Evolutionary conservation across 2,888 invertebrate species (phyloP).

Genomic region (Phasia obesa): DNA sequence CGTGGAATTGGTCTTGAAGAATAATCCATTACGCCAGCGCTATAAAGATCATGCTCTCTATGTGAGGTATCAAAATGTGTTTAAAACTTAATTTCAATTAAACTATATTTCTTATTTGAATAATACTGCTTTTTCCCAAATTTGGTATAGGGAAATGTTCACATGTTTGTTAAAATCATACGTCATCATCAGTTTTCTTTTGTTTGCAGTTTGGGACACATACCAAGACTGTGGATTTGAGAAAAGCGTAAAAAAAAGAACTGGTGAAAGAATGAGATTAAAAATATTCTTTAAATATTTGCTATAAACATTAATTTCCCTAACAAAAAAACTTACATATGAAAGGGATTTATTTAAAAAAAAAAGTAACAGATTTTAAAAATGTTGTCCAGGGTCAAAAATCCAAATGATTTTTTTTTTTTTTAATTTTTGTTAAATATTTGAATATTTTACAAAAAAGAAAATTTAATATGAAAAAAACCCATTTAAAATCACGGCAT

Average conservation of each 20-base stretch:
- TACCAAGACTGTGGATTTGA: slow-evolving; percentile 60
- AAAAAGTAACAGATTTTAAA: too few species aligned
- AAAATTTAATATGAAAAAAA: too few species aligned
- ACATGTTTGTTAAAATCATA: slow-evolving; percentile 21
- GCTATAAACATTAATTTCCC: too few species aligned
- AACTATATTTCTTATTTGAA: background rate
- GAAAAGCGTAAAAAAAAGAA: slow-evolving; percentile 33
- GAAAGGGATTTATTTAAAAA: too few species aligned
- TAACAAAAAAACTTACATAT: too few species aligned
- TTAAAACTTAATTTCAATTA: slow-evolving; percentile 47
- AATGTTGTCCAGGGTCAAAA: too few species aligned
- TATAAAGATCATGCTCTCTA: slow-evolving; percentile 90
- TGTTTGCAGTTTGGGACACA: slow-evolving; percentile 62
- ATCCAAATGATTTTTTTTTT: too few species aligned
- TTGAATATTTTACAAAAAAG: too few species aligned
- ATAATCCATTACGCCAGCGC: slow-evolving; percentile 87
- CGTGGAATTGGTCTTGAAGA: slow-evolving; percentile 88
- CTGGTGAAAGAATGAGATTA: slow-evolving; percentile 52
- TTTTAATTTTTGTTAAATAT: too few species aligned
- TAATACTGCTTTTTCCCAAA: slow-evolving; percentile 25
- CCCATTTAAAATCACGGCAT: too few species aligned
- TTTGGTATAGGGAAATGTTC: slow-evolving; percentile 14
- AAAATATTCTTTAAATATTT: background rate
- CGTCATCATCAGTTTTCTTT: slow-evolving; percentile 53
- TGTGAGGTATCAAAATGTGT: slow-evolving; percentile 88